These are phyloP conservation scores for Muschampia plurimacula DNA, from an alignment of 2,888 invertebrate genomes.

Conservation along the genomic window DNA sequence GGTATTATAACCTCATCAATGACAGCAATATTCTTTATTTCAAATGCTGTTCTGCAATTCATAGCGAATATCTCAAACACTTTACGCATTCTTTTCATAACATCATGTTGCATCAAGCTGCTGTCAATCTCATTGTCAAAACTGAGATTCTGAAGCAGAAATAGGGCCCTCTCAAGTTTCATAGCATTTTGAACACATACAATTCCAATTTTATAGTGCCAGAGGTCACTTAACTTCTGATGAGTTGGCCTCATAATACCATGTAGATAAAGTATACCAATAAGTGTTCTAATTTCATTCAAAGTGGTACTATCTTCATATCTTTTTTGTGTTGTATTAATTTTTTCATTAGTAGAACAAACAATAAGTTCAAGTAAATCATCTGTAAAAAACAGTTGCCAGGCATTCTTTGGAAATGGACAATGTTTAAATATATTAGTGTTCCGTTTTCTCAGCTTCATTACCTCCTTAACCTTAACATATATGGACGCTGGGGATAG, in stretches of 20 bases:
- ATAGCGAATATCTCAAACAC: slow-evolving; percentile 77
- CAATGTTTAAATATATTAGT: slow-evolving; percentile 50
- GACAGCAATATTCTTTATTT: slow-evolving; percentile 64
- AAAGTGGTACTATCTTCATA: slow-evolving; percentile 55
- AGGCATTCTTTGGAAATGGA: slow-evolving; percentile 66
- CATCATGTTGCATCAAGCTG: slow-evolving; percentile 63
- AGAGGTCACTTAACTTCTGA: slow-evolving; percentile 70
- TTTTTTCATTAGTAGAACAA: slow-evolving; percentile 71
- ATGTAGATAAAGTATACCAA: slow-evolving; percentile 76
- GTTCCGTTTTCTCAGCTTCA: slow-evolving; percentile 60
- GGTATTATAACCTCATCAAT: slow-evolving; percentile 77
- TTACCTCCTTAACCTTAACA: slow-evolving; percentile 56
- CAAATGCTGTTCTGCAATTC: slow-evolving; percentile 72
- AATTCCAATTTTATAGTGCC: slow-evolving; percentile 68
- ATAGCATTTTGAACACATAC: slow-evolving; percentile 66
- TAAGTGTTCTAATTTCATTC: slow-evolving; percentile 71
- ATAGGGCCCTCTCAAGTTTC: slow-evolving; percentile 71
- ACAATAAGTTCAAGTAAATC: slow-evolving; percentile 75
- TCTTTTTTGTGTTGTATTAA: slow-evolving; percentile 55
- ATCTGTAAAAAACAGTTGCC: slow-evolving; percentile 74
- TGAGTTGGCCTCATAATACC: slow-evolving; percentile 76
- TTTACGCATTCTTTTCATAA: slow-evolving; percentile 74
- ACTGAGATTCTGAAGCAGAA: slow-evolving; percentile 67
- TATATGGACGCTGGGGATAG: slow-evolving; percentile 50
- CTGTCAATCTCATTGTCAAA: slow-evolving; percentile 65